Evolutionary conservation across 2,113 vertebrate species (phyloP).

Genomic region (western clawed frog (Xenopus tropicalis)): UCB_Xtro_10.0 CM004444.2:54024501-54025000

Average conservation of each 20-base stretch:
- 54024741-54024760: slow-evolving; percentile 61
- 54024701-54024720: slow-evolving; percentile 90
- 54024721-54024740: slow-evolving; percentile 72
- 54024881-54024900: slow-evolving; percentile 65
- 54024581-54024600: slow-evolving; percentile 89
- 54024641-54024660: slow-evolving; percentile 86
- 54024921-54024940: slow-evolving; percentile 50
- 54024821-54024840: slow-evolving; percentile 68
- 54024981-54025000: slow-evolving; percentile 52
- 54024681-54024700: slow-evolving; percentile 96
- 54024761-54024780: slow-evolving; percentile 50
- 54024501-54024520: slow-evolving; percentile 88
- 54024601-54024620: slow-evolving; percentile 77
- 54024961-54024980: slow-evolving; percentile 44
- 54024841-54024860: slow-evolving; percentile 74
- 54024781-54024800: slow-evolving; percentile 75
- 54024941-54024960: slow-evolving; percentile 41
- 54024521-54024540: slow-evolving; percentile 93
- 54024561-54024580: slow-evolving; percentile 90
- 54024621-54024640: slow-evolving; percentile 79
- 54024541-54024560: slow-evolving; percentile 90
- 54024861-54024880: slow-evolving; percentile 66
- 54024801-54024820: slow-evolving; percentile 65
- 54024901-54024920: slow-evolving; percentile 53
- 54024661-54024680: slow-evolving; percentile 90